A percentile compares a stretch with the other conserved stretches of the same genome.
Conservation (phyloP, 2,113 vertebrate species). For the Microtus oregoni region DNA sequence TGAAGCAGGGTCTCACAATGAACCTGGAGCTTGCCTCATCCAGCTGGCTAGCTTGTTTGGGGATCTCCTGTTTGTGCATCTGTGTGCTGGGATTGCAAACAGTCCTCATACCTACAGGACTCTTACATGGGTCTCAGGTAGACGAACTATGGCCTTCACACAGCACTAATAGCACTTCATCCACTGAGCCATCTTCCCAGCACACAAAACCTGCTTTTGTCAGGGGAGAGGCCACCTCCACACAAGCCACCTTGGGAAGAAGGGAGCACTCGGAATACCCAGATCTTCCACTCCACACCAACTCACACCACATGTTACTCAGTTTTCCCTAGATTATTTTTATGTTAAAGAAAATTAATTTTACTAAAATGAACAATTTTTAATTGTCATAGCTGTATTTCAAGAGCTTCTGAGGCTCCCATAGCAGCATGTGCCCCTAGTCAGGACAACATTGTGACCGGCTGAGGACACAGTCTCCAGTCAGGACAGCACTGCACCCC, state of each 20-base stretch:
- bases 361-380: neutral
- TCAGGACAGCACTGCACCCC: neutral
- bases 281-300: too few species aligned
- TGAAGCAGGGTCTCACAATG: too few species aligned
- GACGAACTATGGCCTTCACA: too few species aligned
- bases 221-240: neutral
- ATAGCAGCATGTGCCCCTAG: neutral
- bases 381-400: neutral
- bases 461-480: neutral
- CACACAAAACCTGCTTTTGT: neutral
- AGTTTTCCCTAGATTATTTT: neutral
- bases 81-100: neutral
- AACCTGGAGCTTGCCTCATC: neutral
- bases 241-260: neutral
- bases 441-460: neutral
- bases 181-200: neutral
- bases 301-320: accelerated
- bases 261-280: accelerated
- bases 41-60: neutral
- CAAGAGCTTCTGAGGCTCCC: neutral
- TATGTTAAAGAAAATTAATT: neutral
- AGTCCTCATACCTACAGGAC: too few species aligned
- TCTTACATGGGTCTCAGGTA: too few species aligned
- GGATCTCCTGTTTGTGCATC: accelerated
- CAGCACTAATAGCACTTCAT: neutral